These are phyloP conservation scores for Eudemis profundana DNA, from an alignment of 2,888 invertebrate species.

Conservation along the genomic window DNA sequence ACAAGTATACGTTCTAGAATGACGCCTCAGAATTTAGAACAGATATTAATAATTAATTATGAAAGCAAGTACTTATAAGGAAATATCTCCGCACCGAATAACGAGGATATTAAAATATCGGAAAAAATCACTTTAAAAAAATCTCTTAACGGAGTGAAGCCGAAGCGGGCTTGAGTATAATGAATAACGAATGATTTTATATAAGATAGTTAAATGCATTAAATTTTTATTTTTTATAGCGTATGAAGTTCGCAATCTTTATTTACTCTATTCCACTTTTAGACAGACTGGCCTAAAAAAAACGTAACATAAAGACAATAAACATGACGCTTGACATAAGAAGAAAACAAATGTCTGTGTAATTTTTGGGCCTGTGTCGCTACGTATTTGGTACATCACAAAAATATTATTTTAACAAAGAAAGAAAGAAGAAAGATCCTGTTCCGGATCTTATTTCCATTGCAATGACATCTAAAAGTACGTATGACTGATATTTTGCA, in stretches of 20 bases:
- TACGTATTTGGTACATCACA: constrained; percentile 12
- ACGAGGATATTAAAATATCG: constrained; percentile 2
- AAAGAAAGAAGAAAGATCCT: background rate
- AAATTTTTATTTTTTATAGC: constrained; percentile 10
- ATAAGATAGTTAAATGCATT: constrained; percentile 6
- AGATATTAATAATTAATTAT: constrained; percentile 24
- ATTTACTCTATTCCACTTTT: constrained; percentile 24
- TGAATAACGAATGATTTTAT: constrained; percentile 13
- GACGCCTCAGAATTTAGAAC: constrained; percentile 19
- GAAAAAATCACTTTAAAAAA: constrained; percentile 4
- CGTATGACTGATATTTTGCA: constrained; percentile 9
- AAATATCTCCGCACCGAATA: constrained; percentile 5
- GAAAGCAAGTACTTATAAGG: constrained; percentile 13
- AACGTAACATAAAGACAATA: constrained; percentile 16
- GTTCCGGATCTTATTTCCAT: constrained; percentile 9
- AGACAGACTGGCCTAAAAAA: constrained; percentile 8
- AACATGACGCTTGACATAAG: constrained; percentile 12
- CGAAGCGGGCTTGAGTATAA: constrained; percentile 1
- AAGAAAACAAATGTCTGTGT: constrained; percentile 10
- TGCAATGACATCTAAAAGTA: constrained; percentile 16
- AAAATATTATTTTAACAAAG: constrained; percentile 7
- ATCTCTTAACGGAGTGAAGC: background rate
- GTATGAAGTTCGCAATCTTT: constrained; percentile 15
- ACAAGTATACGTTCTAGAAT: constrained; percentile 18
- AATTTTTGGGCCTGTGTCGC: background rate